A percentile compares a stretch with the other conserved stretches of the same genome.
phyloP scores from a whole-genome alignment of 2,888 invertebrate species.

The Pollenia amentaria region DNA sequence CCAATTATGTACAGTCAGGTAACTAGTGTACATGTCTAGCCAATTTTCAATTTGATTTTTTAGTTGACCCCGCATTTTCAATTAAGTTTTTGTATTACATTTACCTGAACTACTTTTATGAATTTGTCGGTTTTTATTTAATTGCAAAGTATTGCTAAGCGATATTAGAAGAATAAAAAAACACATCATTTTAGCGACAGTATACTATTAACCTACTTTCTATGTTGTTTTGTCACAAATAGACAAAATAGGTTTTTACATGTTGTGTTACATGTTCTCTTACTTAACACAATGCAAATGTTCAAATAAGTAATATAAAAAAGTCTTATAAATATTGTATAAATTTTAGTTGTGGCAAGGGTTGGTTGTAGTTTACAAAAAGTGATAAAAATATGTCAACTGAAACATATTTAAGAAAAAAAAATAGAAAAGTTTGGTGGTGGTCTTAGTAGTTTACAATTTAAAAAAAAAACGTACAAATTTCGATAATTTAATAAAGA shows the following conservation, averaged over 20 bases:
- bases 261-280: conserved; percentile 48
- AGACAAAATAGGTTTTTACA: conserved; percentile 17
- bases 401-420: not conserved
- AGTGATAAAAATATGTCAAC: not conserved
- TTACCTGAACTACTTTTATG: not conserved
- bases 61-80: not conserved
- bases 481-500: not conserved
- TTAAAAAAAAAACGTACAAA: conserved; percentile 5
- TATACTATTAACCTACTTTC: conserved; percentile 72
- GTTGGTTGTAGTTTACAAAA: conserved; percentile 13
- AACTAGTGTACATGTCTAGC: not conserved
- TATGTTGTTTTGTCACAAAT: conserved; percentile 26
- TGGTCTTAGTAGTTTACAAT: conserved; percentile 43
- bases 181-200: conserved; percentile 42
- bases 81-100: too few relatives aligned
- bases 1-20: too few relatives aligned
- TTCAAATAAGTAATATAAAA: conserved; percentile 36
- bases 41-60: not conserved
- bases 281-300: conserved; percentile 24
- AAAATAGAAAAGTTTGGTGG: not conserved
- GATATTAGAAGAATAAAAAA: conserved; percentile 1
- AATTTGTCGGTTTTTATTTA: not conserved
- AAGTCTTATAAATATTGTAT: conserved; percentile 48
- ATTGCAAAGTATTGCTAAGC: not conserved
- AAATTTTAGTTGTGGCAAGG: conserved; percentile 45